These are phyloP conservation scores for Rhadinocentrus ornatus DNA, from an alignment of 2,797 vertebrate genomes.

Conservation along the genomic window DNA sequence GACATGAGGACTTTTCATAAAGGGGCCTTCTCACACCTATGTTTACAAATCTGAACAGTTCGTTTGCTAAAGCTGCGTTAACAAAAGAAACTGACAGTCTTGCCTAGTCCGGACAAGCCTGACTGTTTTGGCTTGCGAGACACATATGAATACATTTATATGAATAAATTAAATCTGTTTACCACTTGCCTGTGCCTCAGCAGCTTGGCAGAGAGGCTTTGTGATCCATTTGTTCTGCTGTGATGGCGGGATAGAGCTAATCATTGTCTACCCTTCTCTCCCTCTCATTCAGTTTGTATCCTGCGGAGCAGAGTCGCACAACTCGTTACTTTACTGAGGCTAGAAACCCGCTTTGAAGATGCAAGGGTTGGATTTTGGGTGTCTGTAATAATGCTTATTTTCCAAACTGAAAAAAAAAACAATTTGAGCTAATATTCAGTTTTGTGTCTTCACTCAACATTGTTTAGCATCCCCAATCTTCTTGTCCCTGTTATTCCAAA, in stretches of 20 bases:
- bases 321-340: slow-evolving; percentile 55
- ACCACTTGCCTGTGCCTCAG: slow-evolving; percentile 54
- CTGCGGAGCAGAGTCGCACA: slow-evolving; percentile 56
- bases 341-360: slow-evolving; percentile 60
- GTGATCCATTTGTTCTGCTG: slow-evolving; percentile 78
- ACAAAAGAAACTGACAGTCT: slow-evolving; percentile 22
- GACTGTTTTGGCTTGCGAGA: slow-evolving; percentile 66
- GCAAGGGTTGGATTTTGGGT: slow-evolving; percentile 18
- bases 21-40: background rate
- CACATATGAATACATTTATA: slow-evolving; percentile 74
- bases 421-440: slow-evolving; percentile 34
- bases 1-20: background rate
- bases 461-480: slow-evolving; percentile 39
- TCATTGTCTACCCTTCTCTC: slow-evolving; percentile 67
- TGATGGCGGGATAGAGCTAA: slow-evolving; percentile 76
- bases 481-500: slow-evolving; percentile 16
- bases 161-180: slow-evolving; percentile 77
- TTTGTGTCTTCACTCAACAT: slow-evolving; percentile 38
- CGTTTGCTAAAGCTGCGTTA: slow-evolving; percentile 16
- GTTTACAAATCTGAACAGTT: background rate
- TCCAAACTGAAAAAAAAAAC: slow-evolving; percentile 49
- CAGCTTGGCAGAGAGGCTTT: slow-evolving; percentile 65
- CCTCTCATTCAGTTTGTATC: slow-evolving; percentile 61
- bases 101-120: slow-evolving; percentile 41
- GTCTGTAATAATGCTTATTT: slow-evolving; percentile 61